These are phyloP conservation scores for Dolichoris vasculosae DNA, from an alignment of 1,140 invertebrate genomes.

Conservation along the genomic window DNA sequence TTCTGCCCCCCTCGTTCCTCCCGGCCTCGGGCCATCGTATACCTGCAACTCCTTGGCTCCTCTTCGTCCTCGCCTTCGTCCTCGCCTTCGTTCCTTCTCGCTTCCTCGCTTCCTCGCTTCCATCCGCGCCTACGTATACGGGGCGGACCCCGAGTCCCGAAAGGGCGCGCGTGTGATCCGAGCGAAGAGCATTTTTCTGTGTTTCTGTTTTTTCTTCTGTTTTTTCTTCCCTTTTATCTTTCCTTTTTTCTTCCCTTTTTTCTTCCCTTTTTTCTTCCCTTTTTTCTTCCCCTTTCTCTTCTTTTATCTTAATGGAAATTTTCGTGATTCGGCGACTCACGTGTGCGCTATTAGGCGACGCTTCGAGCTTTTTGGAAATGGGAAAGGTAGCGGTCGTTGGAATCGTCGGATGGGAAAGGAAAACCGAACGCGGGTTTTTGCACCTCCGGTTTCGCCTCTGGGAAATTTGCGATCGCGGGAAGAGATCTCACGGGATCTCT, in stretches of 20 bases:
- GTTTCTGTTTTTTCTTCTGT: too few species aligned
- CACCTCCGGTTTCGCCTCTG: neutral
- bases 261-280: too few species aligned
- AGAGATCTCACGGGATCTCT: neutral
- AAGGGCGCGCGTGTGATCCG: neutral
- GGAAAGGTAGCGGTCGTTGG: neutral
- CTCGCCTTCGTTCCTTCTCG: neutral
- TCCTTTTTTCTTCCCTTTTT: too few species aligned
- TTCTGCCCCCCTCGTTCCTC: neutral
- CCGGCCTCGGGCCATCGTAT: neutral
- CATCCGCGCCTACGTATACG: neutral
- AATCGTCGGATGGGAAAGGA: neutral
- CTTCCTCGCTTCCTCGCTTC: neutral
- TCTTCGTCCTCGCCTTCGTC: slow-evolving; percentile 10
- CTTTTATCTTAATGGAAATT: slow-evolving; percentile 7
- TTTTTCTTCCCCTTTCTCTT: too few species aligned
- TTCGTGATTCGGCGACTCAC: slow-evolving; percentile 4
- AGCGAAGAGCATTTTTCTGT: too few species aligned
- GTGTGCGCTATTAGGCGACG: slow-evolving; percentile 8
- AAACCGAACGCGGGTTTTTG: neutral
- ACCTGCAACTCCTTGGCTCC: neutral
- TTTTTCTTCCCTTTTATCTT: too few species aligned
- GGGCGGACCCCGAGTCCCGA: neutral
- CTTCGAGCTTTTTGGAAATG: neutral
- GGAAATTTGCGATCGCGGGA: neutral